Conservation (phyloP, 2,797 vertebrate species). For the Gambelia wislizenii region DNA sequence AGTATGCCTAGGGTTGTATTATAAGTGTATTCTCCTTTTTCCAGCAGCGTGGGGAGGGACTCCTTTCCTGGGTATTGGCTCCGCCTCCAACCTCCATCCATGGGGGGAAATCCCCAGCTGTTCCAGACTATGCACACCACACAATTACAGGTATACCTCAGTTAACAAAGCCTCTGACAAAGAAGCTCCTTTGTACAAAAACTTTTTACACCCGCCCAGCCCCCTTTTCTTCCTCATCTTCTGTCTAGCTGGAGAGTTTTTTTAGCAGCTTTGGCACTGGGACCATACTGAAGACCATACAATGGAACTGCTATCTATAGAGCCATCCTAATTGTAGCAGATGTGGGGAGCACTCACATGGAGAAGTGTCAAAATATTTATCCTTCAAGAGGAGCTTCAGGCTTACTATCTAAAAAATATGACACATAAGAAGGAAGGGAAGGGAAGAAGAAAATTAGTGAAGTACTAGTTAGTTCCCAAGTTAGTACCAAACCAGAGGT, state of each 20-base stretch:
- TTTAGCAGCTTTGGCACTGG: too few relatives aligned
- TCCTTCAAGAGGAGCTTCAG: background rate
- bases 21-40: too few relatives aligned
- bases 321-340: background rate
- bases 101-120: background rate
- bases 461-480: background rate
- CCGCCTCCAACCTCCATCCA: too few relatives aligned
- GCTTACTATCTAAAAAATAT: background rate
- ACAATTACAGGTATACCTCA: background rate
- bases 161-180: too few relatives aligned
- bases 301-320: background rate
- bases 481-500: too few relatives aligned
- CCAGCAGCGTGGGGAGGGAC: too few relatives aligned
- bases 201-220: too few relatives aligned
- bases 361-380: background rate
- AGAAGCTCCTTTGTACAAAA: too few relatives aligned
- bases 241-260: too few relatives aligned
- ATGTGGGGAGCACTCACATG: background rate
- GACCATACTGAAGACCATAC: background rate
- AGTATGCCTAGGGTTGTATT: too few relatives aligned
- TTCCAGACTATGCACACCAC: background rate
- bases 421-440: background rate
- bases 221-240: too few relatives aligned
- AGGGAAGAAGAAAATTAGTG: background rate
- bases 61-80: too few relatives aligned